Conservation (phyloP, 2,888 invertebrate genomes). For the Hanleya hanleyi region DNA sequence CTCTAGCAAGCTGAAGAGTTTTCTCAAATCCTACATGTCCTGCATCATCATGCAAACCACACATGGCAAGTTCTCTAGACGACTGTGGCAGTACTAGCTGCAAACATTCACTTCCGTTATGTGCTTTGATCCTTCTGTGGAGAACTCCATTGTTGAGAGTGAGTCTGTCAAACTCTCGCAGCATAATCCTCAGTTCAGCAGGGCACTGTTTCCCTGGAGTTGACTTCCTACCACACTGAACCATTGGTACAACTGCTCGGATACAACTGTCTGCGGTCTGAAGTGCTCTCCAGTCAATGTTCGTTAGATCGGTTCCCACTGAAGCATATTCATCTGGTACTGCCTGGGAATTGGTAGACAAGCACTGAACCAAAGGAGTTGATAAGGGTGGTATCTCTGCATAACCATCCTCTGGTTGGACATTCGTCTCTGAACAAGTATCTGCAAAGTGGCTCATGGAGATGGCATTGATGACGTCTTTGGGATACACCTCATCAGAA, state of each 20-base stretch:
- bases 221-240: neutral
- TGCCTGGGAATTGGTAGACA: neutral
- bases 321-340: neutral
- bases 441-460: no score
- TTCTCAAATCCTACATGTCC: constrained; percentile 2
- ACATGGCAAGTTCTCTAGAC: neutral
- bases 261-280: neutral
- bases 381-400: no score
- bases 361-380: neutral
- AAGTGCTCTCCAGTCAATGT: neutral
- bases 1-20: neutral
- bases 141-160: neutral
- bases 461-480: no score
- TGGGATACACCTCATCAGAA: no score
- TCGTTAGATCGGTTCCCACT: neutral
- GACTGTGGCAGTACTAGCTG: neutral
- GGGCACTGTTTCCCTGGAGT: neutral
- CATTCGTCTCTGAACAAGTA: no score
- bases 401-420: no score
- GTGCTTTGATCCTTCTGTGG: neutral
- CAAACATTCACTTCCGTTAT: neutral
- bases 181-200: neutral
- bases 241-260: neutral
- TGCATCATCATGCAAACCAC: neutral
- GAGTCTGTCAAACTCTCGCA: neutral